Base-by-base conservation (phyloP, 1,140 invertebrate genomes). In the Drosophila lini region DNA sequence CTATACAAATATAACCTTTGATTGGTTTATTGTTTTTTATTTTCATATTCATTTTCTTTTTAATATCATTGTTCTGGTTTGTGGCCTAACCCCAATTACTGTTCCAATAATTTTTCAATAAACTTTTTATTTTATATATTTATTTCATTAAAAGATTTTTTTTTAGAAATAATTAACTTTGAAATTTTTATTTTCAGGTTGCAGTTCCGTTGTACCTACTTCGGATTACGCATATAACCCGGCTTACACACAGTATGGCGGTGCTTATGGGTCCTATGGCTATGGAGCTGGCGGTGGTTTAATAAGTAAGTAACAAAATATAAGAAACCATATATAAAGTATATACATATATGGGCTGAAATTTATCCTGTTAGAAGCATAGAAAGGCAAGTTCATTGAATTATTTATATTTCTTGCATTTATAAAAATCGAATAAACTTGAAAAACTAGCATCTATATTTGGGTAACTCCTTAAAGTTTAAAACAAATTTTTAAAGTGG, bases 191-290 rank as follows among this genome's bases (percentile, higher is more conserved):
- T 32, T 75, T 80, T 25, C 36, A 95, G 95, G 94, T 80, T 94
- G 95, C 74, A 94, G 94, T 13, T 93, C 94, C 8, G 94, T 94
- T 31, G 94, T 94, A 41, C 93, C 94, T 70, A 93, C 91, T 34
- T 90, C 91, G 19, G 96, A 96, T 88, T 96, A 96, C 88, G 94
- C 95, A 19, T 96, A 96, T 92, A 95, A 94, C 83, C 95, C 96
- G 34, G 94, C 95, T 5, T 96, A 96, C 91, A 94, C 95, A 68
- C 96, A 96, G 91, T 96, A 96, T 92, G 94, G 95, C 42, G 93
- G 95, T 60, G 93, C 95, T 10, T 96, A 96, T 81, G 95, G 95
- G 58, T 94, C 95, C 15, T 96, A 96, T 81, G 95, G 95, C 71
- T 96, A 96, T 92, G 94, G 95, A 53, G 93, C 95, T 74, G 94